A percentile compares a stretch with the other conserved stretches of the same genome.
phyloP scores from a whole-genome alignment of 2,888 invertebrate genomes.

The Mongoloraphidia duomilia region DNA sequence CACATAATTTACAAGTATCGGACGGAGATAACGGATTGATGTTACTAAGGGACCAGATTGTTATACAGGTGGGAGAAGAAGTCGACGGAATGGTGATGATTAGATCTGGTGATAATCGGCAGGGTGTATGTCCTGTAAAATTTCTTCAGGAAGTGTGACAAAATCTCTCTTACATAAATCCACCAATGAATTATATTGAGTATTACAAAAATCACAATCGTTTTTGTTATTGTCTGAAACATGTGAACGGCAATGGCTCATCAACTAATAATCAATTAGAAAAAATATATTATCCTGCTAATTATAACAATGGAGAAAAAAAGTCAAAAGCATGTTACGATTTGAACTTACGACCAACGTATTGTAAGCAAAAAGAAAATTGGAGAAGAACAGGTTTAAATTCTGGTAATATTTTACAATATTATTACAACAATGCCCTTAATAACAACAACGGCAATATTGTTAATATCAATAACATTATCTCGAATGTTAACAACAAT shows the following conservation, averaged over 20 bases:
- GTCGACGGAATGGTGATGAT: slow-evolving; percentile 89
- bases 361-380: neutral
- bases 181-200: neutral
- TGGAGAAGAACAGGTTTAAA: slow-evolving; percentile 12
- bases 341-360: neutral
- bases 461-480: neutral
- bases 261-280: slow-evolving; percentile 13
- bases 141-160: slow-evolving; percentile 93
- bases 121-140: slow-evolving; percentile 86
- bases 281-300: slow-evolving; percentile 24
- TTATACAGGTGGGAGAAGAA: slow-evolving; percentile 82
- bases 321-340: neutral
- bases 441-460: neutral
- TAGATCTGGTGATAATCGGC: slow-evolving; percentile 81
- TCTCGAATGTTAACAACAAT: slow-evolving; percentile 20
- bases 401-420: slow-evolving; percentile 26
- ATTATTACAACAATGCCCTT: slow-evolving; percentile 26
- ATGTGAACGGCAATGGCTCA: neutral
- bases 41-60: slow-evolving; percentile 83
- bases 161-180: slow-evolving; percentile 29
- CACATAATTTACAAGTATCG: slow-evolving; percentile 70
- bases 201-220: neutral
- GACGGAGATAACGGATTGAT: slow-evolving; percentile 72
- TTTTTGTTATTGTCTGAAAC: slow-evolving; percentile 3
- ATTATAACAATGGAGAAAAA: neutral